Evolutionary conservation across 2,888 invertebrate species (phyloP).

Genomic region (Thecocarcelia acutangulata): DNA sequence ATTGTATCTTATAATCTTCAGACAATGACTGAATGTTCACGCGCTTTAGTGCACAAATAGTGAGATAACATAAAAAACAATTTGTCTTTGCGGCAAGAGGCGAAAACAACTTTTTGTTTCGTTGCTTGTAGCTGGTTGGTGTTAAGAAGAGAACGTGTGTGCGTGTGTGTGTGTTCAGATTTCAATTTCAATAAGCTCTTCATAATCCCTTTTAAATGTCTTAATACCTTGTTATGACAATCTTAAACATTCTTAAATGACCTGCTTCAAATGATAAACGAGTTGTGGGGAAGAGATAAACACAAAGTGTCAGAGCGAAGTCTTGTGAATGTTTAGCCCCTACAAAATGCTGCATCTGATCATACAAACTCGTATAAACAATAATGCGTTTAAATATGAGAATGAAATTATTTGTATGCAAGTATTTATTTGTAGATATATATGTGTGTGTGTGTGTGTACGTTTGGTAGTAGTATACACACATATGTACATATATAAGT

Average conservation of each 20-base stretch:
- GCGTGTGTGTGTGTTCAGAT: conserved; percentile 42
- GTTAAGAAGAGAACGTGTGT: conserved; percentile 9
- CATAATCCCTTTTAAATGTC: conserved; percentile 69
- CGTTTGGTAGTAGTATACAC: background rate
- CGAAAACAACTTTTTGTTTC: conserved; percentile 18
- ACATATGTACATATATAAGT: background rate
- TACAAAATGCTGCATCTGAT: conserved; percentile 38
- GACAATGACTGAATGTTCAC: conserved; percentile 48
- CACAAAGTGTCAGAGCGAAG: background rate
- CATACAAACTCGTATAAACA: conserved; percentile 20
- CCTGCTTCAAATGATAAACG: conserved; percentile 60
- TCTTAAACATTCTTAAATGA: conserved; percentile 65
- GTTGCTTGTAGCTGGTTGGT: conserved; percentile 12
- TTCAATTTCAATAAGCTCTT: conserved; percentile 68
- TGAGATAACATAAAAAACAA: conserved; percentile 34
- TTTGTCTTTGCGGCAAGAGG: conserved; percentile 45
- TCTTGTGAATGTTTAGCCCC: conserved; percentile 26
- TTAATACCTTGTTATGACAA: conserved; percentile 69
- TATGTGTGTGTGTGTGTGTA: background rate
- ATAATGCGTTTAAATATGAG: conserved; percentile 40
- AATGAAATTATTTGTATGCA: conserved; percentile 23
- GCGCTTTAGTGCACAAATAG: conserved; percentile 38
- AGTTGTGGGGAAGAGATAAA: conserved; percentile 24
- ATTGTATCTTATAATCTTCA: conserved; percentile 51
- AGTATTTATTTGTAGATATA: too few species aligned